phyloP scores from a whole-genome alignment of 1,140 invertebrate genomes.

The Listronotus bonariensis region DNA sequence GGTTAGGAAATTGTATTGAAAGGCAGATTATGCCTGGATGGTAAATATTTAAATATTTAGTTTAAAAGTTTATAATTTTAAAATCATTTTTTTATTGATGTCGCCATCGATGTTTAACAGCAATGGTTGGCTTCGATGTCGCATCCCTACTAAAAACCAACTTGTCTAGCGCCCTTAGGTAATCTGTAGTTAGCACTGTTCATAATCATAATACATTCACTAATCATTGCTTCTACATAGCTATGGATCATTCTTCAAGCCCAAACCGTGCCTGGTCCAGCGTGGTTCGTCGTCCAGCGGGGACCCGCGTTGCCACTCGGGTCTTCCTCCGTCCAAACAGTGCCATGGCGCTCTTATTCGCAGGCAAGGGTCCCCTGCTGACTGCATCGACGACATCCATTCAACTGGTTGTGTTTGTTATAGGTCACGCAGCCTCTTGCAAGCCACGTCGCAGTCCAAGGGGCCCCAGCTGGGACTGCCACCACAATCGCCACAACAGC shows the following conservation, averaged over 20 bases:
- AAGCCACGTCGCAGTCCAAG: slow-evolving; percentile 11
- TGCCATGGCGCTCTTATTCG: slow-evolving; percentile 58
- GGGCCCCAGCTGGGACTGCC: slow-evolving; percentile 13
- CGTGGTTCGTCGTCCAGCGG: slow-evolving; percentile 60
- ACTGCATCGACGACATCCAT: not conserved
- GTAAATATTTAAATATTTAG: too few relatives aligned
- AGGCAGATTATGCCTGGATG: too few relatives aligned
- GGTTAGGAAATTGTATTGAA: too few relatives aligned
- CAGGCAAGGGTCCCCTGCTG: slow-evolving; percentile 57
- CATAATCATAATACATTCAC: not conserved
- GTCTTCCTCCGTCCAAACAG: slow-evolving; percentile 59
- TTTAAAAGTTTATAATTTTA: too few relatives aligned
- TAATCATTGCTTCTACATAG: slow-evolving; percentile 51
- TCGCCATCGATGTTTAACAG: too few relatives aligned
- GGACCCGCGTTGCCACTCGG: slow-evolving; percentile 61
- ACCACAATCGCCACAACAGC: slow-evolving; percentile 43
- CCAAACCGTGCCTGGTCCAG: slow-evolving; percentile 78
- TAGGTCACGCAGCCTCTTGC: slow-evolving; percentile 25
- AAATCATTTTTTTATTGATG: too few relatives aligned
- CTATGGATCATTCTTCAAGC: slow-evolving; percentile 70
- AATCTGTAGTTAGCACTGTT: too few relatives aligned
- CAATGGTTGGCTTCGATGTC: too few relatives aligned
- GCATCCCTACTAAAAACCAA: too few relatives aligned
- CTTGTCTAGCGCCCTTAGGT: too few relatives aligned
- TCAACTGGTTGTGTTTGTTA: slow-evolving; percentile 14